These are phyloP conservation scores for Papilio glaucus DNA, from an alignment of 1,140 invertebrate species.

Conservation along the genomic window DNA sequence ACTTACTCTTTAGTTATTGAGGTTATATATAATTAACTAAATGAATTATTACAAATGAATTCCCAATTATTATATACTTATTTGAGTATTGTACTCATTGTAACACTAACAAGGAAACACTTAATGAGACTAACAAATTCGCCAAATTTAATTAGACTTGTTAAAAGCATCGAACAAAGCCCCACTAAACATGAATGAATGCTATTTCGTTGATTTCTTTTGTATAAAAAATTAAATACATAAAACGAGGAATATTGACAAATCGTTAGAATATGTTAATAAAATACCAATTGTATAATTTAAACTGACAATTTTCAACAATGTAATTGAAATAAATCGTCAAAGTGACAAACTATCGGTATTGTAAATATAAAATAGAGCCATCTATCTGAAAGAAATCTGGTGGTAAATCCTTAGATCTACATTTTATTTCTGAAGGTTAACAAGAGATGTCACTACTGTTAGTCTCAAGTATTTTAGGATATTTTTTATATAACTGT, in stretches of 20 bases:
- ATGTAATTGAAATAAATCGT: not conserved
- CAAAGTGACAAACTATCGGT: not conserved
- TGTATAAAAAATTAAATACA: too few species aligned
- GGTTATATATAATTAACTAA: too few species aligned
- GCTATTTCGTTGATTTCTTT: not conserved
- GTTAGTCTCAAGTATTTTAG: not conserved
- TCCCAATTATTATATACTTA: not conserved
- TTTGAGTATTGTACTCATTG: not conserved
- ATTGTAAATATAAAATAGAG: not conserved
- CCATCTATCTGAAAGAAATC: slow-evolving; percentile 1
- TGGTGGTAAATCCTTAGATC: not conserved
- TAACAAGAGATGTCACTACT: not conserved
- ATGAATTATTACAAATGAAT: not conserved
- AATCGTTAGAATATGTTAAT: too few species aligned
- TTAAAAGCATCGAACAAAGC: not conserved
- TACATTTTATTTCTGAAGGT: not conserved
- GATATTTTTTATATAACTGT: too few species aligned
- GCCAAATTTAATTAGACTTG: slow-evolving; percentile 10
- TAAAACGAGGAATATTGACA: not conserved
- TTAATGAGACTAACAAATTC: not conserved
- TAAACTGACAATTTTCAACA: not conserved
- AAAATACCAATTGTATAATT: too few species aligned
- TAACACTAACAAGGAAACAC: slow-evolving; percentile 6
- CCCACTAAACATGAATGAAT: not conserved
- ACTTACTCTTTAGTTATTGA: too few species aligned